Conservation (phyloP, 2,113 vertebrate species). For the Ibidorhyncha struthersii region DNA sequence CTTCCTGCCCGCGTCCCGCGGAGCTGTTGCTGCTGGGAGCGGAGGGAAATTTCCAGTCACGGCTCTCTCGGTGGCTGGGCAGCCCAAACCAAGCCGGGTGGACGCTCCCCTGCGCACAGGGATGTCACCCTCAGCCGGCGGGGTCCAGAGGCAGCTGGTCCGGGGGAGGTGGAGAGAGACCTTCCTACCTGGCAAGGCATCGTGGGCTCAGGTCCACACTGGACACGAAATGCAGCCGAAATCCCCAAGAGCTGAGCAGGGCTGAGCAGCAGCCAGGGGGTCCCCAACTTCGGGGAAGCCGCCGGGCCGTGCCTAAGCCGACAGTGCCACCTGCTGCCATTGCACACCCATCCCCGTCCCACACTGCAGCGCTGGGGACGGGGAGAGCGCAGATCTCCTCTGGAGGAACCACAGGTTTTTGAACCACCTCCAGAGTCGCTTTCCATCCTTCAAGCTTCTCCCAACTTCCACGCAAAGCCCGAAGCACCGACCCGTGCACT, state of each 20-base stretch:
- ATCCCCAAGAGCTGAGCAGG: not conserved
- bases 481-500: accelerated
- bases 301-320: not conserved
- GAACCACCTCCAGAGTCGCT: not conserved
- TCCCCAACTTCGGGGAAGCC: not conserved
- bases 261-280: not conserved
- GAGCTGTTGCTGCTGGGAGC: not conserved
- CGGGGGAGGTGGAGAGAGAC: not conserved
- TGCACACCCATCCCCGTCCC: not conserved
- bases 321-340: slow-evolving; percentile 64
- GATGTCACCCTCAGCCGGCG: accelerated
- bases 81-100: not conserved
- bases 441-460: not conserved
- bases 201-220: accelerated
- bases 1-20: not conserved
- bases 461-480: accelerated
- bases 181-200: accelerated
- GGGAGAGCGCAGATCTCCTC: not conserved
- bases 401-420: accelerated
- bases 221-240: accelerated
- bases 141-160: not conserved
- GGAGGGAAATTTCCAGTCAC: accelerated
- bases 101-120: not conserved
- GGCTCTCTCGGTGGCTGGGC: accelerated
- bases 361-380: accelerated